phyloP scores from a whole-genome alignment of 2,888 invertebrate species.

The Polylopha cassiicola region DNA sequence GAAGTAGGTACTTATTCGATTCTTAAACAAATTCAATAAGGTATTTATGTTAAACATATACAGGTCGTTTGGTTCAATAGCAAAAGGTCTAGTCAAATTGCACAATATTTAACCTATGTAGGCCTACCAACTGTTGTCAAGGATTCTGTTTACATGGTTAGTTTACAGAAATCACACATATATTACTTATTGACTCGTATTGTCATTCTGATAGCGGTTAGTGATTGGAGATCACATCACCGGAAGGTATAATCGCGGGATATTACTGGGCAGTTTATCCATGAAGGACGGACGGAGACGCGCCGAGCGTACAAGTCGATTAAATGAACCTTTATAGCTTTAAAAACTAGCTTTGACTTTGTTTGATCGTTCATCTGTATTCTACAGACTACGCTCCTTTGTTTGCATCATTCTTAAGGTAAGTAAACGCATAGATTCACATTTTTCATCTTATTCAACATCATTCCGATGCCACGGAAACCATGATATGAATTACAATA shows the following conservation, averaged over 20 bases:
- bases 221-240: slow-evolving; percentile 41
- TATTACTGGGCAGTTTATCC: slow-evolving; percentile 43
- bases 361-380: slow-evolving; percentile 23
- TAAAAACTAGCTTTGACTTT: slow-evolving; percentile 25
- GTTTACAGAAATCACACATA: slow-evolving; percentile 4
- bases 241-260: slow-evolving; percentile 53
- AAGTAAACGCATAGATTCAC: slow-evolving; percentile 13
- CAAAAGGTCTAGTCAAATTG: slow-evolving; percentile 39
- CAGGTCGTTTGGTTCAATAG: slow-evolving; percentile 24
- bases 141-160: slow-evolving; percentile 7
- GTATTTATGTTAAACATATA: slow-evolving; percentile 18
- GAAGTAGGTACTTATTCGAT: slow-evolving; percentile 3
- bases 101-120: slow-evolving; percentile 35
- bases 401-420: slow-evolving; percentile 21
- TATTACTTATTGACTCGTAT: slow-evolving; percentile 1
- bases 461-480: slow-evolving; percentile 9
- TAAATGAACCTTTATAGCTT: slow-evolving; percentile 29
- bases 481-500: slow-evolving; percentile 21
- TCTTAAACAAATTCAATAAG: slow-evolving; percentile 8
- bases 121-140: slow-evolving; percentile 26
- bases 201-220: slow-evolving; percentile 7
- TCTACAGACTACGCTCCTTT: slow-evolving; percentile 20
- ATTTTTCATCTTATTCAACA: slow-evolving; percentile 18
- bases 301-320: slow-evolving; percentile 54
- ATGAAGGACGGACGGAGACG: slow-evolving; percentile 59